Evolutionary conservation across 2,113 vertebrate species (phyloP).

Genomic region (Tetrax tetrax): DNA sequence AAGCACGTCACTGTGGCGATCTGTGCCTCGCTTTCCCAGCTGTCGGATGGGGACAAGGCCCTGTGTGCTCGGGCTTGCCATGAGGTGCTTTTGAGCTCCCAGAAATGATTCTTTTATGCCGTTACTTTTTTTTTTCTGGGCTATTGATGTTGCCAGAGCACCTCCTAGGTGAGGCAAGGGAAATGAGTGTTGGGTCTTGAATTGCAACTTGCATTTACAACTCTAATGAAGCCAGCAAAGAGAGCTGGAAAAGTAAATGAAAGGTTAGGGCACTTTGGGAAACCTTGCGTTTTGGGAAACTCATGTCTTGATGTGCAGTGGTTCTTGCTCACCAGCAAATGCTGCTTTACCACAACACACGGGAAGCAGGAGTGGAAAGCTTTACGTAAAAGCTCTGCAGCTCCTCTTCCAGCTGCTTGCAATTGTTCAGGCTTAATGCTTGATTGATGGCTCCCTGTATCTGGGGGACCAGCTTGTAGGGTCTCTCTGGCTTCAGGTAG

Average conservation of each 20-base stretch:
- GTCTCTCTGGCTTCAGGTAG: background rate
- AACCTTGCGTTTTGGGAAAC: background rate
- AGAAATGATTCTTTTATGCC: background rate
- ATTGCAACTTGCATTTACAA: background rate
- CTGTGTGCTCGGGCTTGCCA: background rate
- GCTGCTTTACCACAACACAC: background rate
- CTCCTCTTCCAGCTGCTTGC: background rate
- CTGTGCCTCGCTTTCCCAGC: background rate
- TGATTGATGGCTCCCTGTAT: background rate
- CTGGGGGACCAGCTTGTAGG: background rate
- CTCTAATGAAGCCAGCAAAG: background rate
- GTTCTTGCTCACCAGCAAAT: background rate
- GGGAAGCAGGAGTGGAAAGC: background rate
- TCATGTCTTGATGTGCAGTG: background rate
- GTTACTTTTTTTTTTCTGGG: background rate
- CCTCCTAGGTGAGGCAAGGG: background rate
- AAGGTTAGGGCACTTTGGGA: background rate
- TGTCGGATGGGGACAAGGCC: background rate
- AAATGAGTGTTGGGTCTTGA: background rate
- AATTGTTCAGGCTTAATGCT: background rate
- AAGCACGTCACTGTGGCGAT: accelerated
- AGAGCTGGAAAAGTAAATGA: background rate
- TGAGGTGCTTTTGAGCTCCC: background rate
- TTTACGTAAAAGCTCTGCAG: background rate
- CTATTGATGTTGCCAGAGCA: background rate